Conservation (phyloP, 2,797 vertebrate species). For the Sciurus vulgaris region DNA sequence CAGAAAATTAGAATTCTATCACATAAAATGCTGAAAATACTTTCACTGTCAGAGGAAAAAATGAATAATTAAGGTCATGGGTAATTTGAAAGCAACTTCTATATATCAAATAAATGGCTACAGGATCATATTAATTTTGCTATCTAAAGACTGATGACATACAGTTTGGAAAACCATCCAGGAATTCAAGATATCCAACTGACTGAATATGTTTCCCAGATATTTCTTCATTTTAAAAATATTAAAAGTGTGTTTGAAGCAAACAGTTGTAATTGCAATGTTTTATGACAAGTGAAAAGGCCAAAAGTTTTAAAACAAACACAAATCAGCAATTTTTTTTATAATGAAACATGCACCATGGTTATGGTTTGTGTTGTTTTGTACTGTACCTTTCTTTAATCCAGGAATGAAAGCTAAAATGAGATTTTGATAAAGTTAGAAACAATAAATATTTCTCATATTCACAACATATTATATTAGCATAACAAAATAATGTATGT, state of each 20-base stretch:
- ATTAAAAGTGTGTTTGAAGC: constrained; percentile 59
- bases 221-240: constrained; percentile 24
- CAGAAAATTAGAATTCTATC: not conserved
- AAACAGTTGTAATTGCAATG: constrained; percentile 56
- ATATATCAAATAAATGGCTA: constrained; percentile 9
- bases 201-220: not conserved
- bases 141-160: constrained; percentile 1
- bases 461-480: not conserved
- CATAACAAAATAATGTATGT: not conserved
- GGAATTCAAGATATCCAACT: not conserved
- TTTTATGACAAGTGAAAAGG: constrained; percentile 17
- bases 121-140: not conserved
- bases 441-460: constrained; percentile 29
- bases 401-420: constrained; percentile 82
- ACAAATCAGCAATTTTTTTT: constrained; percentile 22
- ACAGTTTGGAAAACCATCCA: not conserved
- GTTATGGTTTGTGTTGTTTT: constrained; percentile 51
- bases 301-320: constrained; percentile 16
- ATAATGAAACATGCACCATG: constrained; percentile 62
- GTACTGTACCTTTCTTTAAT: constrained; percentile 82
- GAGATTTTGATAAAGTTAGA: constrained; percentile 76
- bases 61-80: not conserved
- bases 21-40: not conserved
- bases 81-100: not conserved
- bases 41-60: not conserved